A percentile compares a stretch with the other conserved stretches of the same genome.
Conservation (phyloP, 2,797 vertebrate species). For the Ceyx erithaca region DNA sequence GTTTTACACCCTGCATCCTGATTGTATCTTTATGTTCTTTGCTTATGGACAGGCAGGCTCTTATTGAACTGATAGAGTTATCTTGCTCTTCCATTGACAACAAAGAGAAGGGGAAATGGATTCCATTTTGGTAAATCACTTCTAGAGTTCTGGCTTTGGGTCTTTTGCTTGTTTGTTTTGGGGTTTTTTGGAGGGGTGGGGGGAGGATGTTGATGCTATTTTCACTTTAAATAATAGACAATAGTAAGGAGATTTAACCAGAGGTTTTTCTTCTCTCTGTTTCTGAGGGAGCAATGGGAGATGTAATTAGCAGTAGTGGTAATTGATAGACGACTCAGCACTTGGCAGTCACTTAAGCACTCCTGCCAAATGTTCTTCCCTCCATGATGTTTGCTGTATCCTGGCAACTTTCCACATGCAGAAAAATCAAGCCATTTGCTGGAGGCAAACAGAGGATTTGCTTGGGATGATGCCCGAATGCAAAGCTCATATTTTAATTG, state of each 20-base stretch:
- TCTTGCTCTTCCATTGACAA: not conserved
- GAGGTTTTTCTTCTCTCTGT: not conserved
- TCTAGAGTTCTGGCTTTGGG: not conserved
- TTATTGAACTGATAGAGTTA: not conserved
- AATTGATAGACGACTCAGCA: conserved; percentile 52
- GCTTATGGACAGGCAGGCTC: not conserved
- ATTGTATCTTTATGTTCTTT: not conserved
- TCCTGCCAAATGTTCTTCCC: conserved; percentile 58
- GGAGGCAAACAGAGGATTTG: conserved; percentile 24
- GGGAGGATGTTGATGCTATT: not conserved
- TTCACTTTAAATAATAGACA: not conserved
- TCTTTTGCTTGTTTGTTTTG: not conserved
- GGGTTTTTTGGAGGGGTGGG: not conserved
- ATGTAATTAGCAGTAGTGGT: conserved; percentile 51
- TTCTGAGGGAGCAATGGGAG: conserved; percentile 13
- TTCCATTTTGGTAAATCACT: not conserved
- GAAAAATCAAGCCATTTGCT: conserved; percentile 45
- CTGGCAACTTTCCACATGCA: conserved; percentile 57
- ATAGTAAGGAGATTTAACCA: not conserved
- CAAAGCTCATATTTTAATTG: conserved; percentile 1
- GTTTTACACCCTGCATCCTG: not conserved
- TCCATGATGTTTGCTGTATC: conserved; percentile 41
- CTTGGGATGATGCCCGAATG: conserved; percentile 10
- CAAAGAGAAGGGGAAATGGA: not conserved
- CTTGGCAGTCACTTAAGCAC: conserved; percentile 33